Percentiles rank a stretch among this genome's conserved stretches.
These are phyloP conservation scores for Turritopsis dohrnii DNA, from an alignment of 30 jellyfish, hydroid and myxozoan species.

Conservation along the genomic window DNA sequence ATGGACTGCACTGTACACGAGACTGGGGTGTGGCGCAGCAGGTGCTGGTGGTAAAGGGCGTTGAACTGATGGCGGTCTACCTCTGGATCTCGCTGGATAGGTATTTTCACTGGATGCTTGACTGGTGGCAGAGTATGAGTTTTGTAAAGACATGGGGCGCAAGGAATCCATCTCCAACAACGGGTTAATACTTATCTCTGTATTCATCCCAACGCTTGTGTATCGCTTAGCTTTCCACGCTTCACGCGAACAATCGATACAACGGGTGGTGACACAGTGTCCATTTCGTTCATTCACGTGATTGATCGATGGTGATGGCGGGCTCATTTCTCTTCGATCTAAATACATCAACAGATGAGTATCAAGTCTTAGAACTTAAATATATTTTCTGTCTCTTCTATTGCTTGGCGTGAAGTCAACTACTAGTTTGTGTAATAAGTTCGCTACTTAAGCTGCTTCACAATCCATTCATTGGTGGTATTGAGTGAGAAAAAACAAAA, in stretches of 20 bases:
- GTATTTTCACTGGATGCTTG: slow-evolving; percentile 8
- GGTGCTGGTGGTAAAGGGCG: slow-evolving; percentile 21
- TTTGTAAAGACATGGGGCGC: slow-evolving; percentile 16
- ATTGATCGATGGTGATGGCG: neutral
- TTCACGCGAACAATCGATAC: slow-evolving; percentile 96
- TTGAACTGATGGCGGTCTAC: slow-evolving; percentile 23
- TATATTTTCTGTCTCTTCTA: neutral
- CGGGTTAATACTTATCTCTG: slow-evolving; percentile 95
- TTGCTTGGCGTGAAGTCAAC: neutral
- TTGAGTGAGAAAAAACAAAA: neutral
- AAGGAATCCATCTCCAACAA: slow-evolving; percentile 63
- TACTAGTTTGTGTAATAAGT: neutral
- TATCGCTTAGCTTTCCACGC: slow-evolving; percentile 94
- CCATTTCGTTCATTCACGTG: slow-evolving; percentile 1
- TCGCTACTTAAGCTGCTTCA: neutral
- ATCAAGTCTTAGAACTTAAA: neutral
- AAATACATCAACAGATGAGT: neutral
- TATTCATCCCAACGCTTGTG: slow-evolving; percentile 94
- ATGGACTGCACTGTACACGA: slow-evolving; percentile 21
- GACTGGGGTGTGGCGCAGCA: neutral
- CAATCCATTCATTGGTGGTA: neutral
- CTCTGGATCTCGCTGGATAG: slow-evolving; percentile 20
- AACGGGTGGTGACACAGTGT: slow-evolving; percentile 61
- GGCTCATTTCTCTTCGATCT: neutral
- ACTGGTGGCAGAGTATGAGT: neutral